Evolutionary conservation across 2,113 vertebrate genomes (phyloP).

Genomic region (Mormyrus lacerda): DNA sequence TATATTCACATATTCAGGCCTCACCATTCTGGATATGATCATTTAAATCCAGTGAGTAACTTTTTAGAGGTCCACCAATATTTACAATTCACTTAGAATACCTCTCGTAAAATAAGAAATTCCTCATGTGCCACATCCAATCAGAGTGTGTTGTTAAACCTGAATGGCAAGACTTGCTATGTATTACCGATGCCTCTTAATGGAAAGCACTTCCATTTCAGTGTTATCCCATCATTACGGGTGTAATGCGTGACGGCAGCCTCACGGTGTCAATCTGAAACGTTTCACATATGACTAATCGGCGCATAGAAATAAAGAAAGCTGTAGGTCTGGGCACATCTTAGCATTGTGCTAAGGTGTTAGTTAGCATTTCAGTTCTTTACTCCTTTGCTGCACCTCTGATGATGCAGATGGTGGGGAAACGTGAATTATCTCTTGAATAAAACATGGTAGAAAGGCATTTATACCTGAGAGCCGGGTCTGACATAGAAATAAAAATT

Average conservation of each 20-base stretch:
- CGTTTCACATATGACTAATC: neutral
- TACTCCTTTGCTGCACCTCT: neutral
- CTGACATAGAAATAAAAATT: neutral
- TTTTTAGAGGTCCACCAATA: neutral
- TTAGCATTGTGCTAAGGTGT: neutral
- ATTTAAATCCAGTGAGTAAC: neutral
- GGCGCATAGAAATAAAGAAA: neutral
- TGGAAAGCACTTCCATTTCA: neutral
- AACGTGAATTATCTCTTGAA: slow-evolving; percentile 8
- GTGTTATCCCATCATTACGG: neutral
- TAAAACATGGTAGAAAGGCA: slow-evolving; percentile 3
- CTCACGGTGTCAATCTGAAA: neutral
- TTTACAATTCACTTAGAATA: neutral
- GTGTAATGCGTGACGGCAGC: neutral
- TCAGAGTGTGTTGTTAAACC: neutral
- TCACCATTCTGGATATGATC: neutral
- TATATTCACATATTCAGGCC: slow-evolving; percentile 2
- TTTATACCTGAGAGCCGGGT: neutral
- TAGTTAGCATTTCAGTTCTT: neutral
- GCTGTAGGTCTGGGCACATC: neutral
- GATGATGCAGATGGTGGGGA: neutral
- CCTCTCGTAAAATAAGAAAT: neutral
- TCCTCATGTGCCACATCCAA: neutral
- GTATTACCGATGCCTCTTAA: neutral
- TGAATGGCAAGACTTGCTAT: neutral